phyloP scores from a whole-genome alignment of 2,113 vertebrate species.

The Solea solea region DNA sequence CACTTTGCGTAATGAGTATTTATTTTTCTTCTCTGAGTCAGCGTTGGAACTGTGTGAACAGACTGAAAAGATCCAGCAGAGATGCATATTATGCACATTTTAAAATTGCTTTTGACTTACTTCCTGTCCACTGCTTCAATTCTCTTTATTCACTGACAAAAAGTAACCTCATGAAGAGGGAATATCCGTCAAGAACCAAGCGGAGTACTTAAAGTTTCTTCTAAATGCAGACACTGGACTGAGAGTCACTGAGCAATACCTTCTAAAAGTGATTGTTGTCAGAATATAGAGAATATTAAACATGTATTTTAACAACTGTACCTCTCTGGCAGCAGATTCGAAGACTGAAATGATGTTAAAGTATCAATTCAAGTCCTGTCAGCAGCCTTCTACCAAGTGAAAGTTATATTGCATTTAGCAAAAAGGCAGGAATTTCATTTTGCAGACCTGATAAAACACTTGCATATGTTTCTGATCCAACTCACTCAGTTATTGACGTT shows the following conservation, averaged over 20 bases:
- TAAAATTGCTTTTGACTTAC: not conserved
- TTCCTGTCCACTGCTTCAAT: not conserved
- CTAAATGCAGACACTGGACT: too few species aligned
- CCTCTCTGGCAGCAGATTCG: too few species aligned
- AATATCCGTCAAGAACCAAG: too few species aligned
- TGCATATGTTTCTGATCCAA: conserved; percentile 61
- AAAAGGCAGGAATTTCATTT: not conserved
- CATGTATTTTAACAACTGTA: too few species aligned
- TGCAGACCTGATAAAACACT: conserved; percentile 1
- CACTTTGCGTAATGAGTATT: conserved; percentile 12
- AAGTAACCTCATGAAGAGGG: too few species aligned
- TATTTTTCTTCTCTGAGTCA: conserved; percentile 43
- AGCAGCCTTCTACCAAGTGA: not conserved
- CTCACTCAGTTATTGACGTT: conserved; percentile 24
- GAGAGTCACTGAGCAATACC: too few species aligned
- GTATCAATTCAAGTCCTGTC: not conserved
- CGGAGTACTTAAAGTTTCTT: too few species aligned
- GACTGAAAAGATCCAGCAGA: not conserved
- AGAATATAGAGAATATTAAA: too few species aligned
- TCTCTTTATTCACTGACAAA: not conserved
- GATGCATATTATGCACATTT: conserved; percentile 9
- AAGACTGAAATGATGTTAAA: too few species aligned
- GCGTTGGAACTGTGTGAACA: conserved; percentile 10
- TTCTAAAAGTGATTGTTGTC: too few species aligned
- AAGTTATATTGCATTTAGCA: not conserved